Evolutionary conservation across 2,888 invertebrate species (phyloP).

Genomic region (Lordiphosa fenestrarum): DNA sequence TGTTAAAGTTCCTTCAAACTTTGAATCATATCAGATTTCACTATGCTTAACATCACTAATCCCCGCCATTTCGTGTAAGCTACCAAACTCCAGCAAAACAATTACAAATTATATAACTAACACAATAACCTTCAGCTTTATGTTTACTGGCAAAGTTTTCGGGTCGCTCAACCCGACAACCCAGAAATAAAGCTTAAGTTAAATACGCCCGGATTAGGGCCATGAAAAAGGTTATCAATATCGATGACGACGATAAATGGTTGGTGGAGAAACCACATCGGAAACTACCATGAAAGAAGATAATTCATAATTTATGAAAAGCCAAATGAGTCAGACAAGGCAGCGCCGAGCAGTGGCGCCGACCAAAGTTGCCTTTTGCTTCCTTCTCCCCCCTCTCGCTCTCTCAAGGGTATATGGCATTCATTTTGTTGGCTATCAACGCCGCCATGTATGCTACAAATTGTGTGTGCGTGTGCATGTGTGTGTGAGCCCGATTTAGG

Average conservation of each 20-base stretch:
- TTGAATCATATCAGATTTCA: not conserved
- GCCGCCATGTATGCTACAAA: conserved; percentile 16
- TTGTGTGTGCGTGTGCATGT: not conserved
- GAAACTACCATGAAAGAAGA: conserved; percentile 40
- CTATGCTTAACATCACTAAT: conserved; percentile 41
- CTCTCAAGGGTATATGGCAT: conserved; percentile 11
- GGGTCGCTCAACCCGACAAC: conserved; percentile 10
- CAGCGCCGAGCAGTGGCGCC: conserved; percentile 8
- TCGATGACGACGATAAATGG: conserved; percentile 10
- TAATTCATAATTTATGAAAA: conserved; percentile 55
- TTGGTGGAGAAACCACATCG: conserved; percentile 26
- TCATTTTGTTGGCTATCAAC: conserved; percentile 16
- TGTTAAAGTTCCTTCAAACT: conserved; percentile 3
- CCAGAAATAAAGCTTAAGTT: conserved; percentile 9
- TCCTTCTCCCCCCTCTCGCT: not conserved
- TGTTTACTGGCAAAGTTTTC: conserved; percentile 6
- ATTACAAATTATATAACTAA: conserved; percentile 41
- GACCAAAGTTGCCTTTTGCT: conserved; percentile 3
- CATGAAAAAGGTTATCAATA: conserved; percentile 8
- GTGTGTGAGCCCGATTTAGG: not conserved
- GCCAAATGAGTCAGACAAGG: conserved; percentile 14
- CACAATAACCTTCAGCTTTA: conserved; percentile 49
- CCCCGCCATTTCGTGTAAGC: conserved; percentile 42
- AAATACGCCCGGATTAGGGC: conserved; percentile 1
- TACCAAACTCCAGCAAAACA: conserved; percentile 19